Evolutionary conservation across 2,113 vertebrate species (phyloP).

Genomic region (Scomber colias): DNA sequence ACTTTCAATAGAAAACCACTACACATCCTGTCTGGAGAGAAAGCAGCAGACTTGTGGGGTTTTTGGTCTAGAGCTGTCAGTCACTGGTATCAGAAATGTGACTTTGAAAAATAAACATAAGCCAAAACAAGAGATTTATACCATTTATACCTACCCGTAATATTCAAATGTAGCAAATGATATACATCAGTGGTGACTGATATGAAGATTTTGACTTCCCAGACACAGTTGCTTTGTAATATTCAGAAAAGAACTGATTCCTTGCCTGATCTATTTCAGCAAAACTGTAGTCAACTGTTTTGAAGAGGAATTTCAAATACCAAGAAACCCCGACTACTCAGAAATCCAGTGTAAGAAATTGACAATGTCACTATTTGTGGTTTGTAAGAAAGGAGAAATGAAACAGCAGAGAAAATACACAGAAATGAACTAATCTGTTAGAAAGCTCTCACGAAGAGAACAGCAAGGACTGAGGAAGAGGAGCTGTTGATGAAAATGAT

Average conservation of each 20-base stretch:
- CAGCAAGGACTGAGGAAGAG: neutral
- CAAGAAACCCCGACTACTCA: slow-evolving; percentile 19
- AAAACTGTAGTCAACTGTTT: neutral
- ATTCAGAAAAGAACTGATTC: neutral
- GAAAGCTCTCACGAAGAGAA: slow-evolving; percentile 38
- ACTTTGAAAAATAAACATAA: slow-evolving; percentile 48
- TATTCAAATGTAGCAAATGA: neutral
- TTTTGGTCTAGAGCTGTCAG: slow-evolving; percentile 74
- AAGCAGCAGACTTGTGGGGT: slow-evolving; percentile 77
- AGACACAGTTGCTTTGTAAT: neutral
- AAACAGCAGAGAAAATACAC: slow-evolving; percentile 68
- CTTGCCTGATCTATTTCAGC: neutral
- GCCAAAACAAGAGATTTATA: neutral
- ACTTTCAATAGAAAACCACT: slow-evolving; percentile 82
- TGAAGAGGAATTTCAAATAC: neutral
- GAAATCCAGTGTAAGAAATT: slow-evolving; percentile 60
- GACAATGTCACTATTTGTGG: slow-evolving; percentile 73
- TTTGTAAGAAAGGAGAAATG: slow-evolving; percentile 80
- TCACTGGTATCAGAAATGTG: slow-evolving; percentile 63
- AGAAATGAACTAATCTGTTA: slow-evolving; percentile 54
- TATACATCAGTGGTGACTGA: neutral
- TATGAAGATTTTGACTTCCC: neutral
- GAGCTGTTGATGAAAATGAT: slow-evolving; percentile 19
- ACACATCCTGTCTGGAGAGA: slow-evolving; percentile 82
- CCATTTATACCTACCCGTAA: neutral